These are phyloP conservation scores for Erebia epiphron DNA, from an alignment of 2,888 invertebrate species.

Conservation along the genomic window DNA sequence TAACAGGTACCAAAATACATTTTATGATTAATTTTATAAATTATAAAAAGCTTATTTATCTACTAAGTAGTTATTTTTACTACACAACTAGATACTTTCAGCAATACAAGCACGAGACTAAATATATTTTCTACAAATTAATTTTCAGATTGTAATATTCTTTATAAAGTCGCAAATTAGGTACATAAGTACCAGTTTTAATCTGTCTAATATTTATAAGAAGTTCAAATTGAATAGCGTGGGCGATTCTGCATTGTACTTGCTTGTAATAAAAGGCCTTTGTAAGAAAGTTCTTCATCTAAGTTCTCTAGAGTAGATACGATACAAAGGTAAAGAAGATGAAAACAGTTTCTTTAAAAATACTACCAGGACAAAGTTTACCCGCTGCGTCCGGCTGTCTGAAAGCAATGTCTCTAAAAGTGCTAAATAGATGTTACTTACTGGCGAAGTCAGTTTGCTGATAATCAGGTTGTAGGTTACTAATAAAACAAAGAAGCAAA, in stretches of 20 bases:
- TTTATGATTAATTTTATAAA: no score
- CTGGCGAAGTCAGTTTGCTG: no score
- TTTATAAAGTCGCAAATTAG: neutral
- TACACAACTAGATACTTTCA: no score
- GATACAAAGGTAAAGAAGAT: neutral
- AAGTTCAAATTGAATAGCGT: neutral
- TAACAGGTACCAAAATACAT: no score
- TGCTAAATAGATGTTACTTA: neutral
- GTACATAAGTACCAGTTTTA: neutral
- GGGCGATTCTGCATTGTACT: neutral
- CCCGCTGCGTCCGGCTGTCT: no score
- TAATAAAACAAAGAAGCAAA: constrained; percentile 45
- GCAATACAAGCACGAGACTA: no score
- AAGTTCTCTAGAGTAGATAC: neutral
- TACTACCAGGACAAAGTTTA: neutral
- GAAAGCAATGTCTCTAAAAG: neutral
- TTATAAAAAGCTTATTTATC: no score
- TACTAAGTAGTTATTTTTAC: no score
- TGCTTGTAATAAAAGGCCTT: constrained; percentile 4
- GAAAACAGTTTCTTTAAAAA: neutral
- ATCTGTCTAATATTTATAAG: neutral
- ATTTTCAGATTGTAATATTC: neutral
- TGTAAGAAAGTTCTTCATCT: neutral
- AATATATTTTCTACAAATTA: no score
- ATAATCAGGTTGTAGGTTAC: neutral